phyloP scores from a whole-genome alignment of 1,140 invertebrate genomes.

The Drosophila biarmipes region DNA sequence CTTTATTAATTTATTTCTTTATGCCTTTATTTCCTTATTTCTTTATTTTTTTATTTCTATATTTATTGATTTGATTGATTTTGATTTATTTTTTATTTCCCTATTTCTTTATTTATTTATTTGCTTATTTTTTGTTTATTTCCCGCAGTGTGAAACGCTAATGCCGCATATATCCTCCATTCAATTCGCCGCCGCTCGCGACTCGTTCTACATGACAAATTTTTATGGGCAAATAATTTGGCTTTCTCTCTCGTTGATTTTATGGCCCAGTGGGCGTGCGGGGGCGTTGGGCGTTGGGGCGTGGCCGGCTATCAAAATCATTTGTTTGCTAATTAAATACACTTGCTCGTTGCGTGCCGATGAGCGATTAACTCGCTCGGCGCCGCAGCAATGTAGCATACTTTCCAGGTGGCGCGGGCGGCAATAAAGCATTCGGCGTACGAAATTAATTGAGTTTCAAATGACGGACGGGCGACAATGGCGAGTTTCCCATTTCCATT shows the following conservation, averaged over 20 bases:
- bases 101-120: too few relatives aligned
- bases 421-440: conserved; percentile 7
- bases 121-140: too few relatives aligned
- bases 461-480: conserved; percentile 1
- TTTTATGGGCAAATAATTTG: conserved; percentile 74
- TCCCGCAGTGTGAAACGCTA: conserved; percentile 11
- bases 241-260: conserved; percentile 58
- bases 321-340: conserved; percentile 75
- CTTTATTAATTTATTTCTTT: too few relatives aligned
- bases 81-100: too few relatives aligned
- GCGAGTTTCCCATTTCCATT: conserved; percentile 17
- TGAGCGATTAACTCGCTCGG: conserved; percentile 62
- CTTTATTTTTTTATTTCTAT: too few relatives aligned
- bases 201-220: conserved; percentile 66
- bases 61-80: too few relatives aligned
- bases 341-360: conserved; percentile 55
- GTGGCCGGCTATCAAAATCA: conserved; percentile 53
- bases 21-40: too few relatives aligned
- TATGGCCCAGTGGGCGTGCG: conserved; percentile 25
- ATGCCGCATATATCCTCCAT: conserved; percentile 35
- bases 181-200: conserved; percentile 19
- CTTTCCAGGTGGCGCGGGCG: conserved; percentile 15
- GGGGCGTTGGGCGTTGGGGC: conserved; percentile 12
- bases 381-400: conserved; percentile 5
- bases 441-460: conserved; percentile 38